Evolutionary conservation across 2,797 vertebrate genomes (phyloP).

Genomic region (Mus caroli): DNA sequence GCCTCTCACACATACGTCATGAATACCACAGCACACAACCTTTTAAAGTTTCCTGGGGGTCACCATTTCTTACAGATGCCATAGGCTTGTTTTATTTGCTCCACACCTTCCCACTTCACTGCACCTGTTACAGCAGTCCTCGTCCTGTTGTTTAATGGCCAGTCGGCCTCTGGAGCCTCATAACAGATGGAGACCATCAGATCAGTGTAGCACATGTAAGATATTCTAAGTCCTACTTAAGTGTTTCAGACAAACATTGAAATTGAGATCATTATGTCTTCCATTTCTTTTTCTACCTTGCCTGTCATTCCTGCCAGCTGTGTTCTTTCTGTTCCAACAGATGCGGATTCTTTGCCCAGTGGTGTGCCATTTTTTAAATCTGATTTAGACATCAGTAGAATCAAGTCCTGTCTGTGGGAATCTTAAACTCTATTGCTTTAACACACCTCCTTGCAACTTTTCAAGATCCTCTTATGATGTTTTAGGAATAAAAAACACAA

Average conservation of each 20-base stretch:
- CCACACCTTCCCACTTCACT: slow-evolving; percentile 76
- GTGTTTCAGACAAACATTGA: slow-evolving; percentile 54
- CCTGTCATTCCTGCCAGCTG: slow-evolving; percentile 6
- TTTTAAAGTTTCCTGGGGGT: slow-evolving; percentile 74
- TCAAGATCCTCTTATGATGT: slow-evolving; percentile 30
- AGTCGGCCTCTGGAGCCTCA: slow-evolving; percentile 60
- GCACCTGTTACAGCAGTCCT: slow-evolving; percentile 79
- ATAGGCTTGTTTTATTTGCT: slow-evolving; percentile 78
- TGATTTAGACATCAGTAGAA: slow-evolving; percentile 39
- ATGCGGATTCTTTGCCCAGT: neutral
- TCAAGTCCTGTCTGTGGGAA: neutral
- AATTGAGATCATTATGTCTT: slow-evolving; percentile 52
- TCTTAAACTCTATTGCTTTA: slow-evolving; percentile 48
- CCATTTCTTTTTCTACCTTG: slow-evolving; percentile 38
- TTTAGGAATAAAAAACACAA: neutral
- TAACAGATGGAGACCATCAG: slow-evolving; percentile 80
- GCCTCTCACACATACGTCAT: slow-evolving; percentile 79
- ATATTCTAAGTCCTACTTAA: slow-evolving; percentile 59
- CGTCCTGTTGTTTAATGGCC: slow-evolving; percentile 72
- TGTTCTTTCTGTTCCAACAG: slow-evolving; percentile 15
- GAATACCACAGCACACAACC: slow-evolving; percentile 42
- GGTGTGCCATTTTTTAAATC: neutral
- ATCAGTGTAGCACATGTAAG: neutral
- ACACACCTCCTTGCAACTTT: neutral
- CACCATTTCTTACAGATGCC: slow-evolving; percentile 73